These are phyloP conservation scores for Triops cancriformis DNA, from an alignment of 1,140 invertebrate genomes.

Conservation along the genomic window DNA sequence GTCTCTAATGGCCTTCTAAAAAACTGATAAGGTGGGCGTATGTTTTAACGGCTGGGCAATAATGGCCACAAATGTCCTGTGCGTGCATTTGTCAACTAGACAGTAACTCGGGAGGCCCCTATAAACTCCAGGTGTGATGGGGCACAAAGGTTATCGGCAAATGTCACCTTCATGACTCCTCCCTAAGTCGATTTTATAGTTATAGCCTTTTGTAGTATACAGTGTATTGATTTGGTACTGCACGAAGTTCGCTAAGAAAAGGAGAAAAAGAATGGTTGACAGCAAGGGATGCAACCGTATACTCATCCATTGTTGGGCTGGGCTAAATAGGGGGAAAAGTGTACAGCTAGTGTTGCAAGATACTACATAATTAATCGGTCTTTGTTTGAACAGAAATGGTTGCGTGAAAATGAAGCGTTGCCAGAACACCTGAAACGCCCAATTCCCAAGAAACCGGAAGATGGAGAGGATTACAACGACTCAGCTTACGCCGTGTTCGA, in stretches of 20 bases:
- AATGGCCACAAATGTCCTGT: no score
- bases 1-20: no score
- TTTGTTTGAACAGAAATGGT: constrained; percentile 50
- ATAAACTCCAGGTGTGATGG: constrained; percentile 18
- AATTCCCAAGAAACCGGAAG: constrained; percentile 49
- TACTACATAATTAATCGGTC: constrained; percentile 41
- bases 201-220: background rate
- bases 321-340: background rate
- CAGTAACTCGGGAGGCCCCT: background rate
- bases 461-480: constrained; percentile 46
- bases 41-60: no score
- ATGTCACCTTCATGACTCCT: background rate
- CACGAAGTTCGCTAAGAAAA: background rate
- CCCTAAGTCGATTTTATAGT: constrained; percentile 19
- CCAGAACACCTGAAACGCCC: constrained; percentile 48
- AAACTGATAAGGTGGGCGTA: no score
- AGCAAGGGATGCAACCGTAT: background rate
- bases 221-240: background rate
- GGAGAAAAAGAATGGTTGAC: background rate
- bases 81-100: background rate
- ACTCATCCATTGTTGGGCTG: background rate
- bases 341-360: background rate
- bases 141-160: constrained; percentile 22
- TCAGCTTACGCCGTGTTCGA: constrained; percentile 50
- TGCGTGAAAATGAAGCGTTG: constrained; percentile 54